Evolutionary conservation across 2,113 vertebrate genomes (phyloP).

Genomic region (Mus spicilegus): DNA sequence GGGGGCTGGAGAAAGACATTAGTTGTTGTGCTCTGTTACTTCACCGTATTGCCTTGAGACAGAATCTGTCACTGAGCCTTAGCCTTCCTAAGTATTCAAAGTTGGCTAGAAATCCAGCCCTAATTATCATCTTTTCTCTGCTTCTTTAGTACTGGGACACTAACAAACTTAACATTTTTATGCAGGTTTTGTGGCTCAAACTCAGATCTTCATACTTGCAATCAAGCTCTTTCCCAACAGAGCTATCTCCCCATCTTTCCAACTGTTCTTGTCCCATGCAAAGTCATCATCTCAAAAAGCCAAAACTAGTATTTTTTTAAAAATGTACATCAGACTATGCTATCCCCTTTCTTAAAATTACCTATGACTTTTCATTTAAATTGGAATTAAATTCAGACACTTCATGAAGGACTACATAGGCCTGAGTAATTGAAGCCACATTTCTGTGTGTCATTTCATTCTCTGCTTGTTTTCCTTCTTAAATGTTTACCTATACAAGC

Average conservation of each 20-base stretch:
- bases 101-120: neutral
- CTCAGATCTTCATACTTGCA: neutral
- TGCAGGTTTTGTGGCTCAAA: neutral
- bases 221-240: neutral
- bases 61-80: neutral
- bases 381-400: conserved; percentile 45
- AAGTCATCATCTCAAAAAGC: neutral
- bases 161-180: neutral
- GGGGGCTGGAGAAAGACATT: neutral
- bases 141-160: neutral
- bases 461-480: neutral
- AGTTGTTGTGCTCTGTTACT: neutral
- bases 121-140: no score
- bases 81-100: neutral
- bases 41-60: neutral
- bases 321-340: neutral
- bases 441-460: neutral
- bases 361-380: conserved; percentile 24
- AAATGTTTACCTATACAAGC: neutral
- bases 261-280: neutral
- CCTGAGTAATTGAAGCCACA: conserved; percentile 28
- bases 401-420: neutral
- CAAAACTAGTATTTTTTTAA: conserved; percentile 19
- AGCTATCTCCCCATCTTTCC: neutral
- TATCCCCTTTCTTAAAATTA: neutral